Conservation (phyloP, 2,888 invertebrate species). For the Emmelina monodactyla region DNA sequence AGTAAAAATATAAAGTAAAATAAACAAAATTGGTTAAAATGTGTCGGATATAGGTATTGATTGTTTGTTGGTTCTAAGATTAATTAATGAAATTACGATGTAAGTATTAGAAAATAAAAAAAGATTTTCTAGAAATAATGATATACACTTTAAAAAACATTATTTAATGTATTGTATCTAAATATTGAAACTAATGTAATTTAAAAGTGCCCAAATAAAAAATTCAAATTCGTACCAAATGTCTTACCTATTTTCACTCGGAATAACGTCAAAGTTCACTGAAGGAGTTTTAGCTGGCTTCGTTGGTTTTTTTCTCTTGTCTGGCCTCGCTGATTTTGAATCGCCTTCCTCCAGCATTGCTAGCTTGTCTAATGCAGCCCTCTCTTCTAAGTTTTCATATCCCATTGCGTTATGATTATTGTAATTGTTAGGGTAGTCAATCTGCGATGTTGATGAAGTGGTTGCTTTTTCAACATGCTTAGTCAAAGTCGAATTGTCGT, state of each 20-base stretch:
- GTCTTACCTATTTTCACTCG: slow-evolving; percentile 55
- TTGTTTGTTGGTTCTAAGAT: too few species aligned
- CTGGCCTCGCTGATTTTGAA: slow-evolving; percentile 20
- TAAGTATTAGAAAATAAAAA: too few species aligned
- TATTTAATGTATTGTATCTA: neutral
- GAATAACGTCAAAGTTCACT: slow-evolving; percentile 55
- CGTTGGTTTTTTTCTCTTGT: slow-evolving; percentile 21
- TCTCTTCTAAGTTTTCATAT: slow-evolving; percentile 32
- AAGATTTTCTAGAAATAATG: too few species aligned
- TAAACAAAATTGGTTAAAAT: too few species aligned
- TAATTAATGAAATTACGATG: too few species aligned
- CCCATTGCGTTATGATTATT: slow-evolving; percentile 26
- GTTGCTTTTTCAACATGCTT: slow-evolving; percentile 19
- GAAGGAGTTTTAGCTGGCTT: slow-evolving; percentile 47
- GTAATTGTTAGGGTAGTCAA: too few species aligned
- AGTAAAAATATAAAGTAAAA: too few species aligned
- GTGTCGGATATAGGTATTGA: too few species aligned
- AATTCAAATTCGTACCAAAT: too few species aligned
- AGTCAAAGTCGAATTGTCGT: slow-evolving; percentile 19
- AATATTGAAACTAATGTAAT: neutral
- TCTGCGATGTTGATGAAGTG: slow-evolving; percentile 11
- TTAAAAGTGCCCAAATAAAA: too few species aligned
- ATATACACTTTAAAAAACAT: too few species aligned
- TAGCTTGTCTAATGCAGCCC: slow-evolving; percentile 36
- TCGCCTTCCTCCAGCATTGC: slow-evolving; percentile 30